phyloP scores from a whole-genome alignment of 2,888 invertebrate genomes.

The Philhelius pedissequus region DNA sequence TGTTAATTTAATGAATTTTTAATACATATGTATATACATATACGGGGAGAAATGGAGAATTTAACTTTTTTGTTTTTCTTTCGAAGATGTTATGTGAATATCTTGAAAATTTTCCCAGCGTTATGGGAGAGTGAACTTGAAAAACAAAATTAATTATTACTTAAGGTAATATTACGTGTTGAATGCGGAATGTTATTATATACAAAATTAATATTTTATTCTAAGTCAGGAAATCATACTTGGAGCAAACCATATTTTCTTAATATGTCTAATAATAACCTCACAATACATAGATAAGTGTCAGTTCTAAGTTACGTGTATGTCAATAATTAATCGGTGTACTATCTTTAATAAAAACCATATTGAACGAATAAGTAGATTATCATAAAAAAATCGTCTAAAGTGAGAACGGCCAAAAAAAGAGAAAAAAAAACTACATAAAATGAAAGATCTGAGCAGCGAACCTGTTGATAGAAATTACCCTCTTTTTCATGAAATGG shows the following conservation, averaged over 20 bases:
- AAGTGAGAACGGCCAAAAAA: background rate
- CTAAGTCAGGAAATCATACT: conserved; percentile 25
- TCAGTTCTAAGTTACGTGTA: background rate
- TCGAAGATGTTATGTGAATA: conserved; percentile 71
- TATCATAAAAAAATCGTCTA: conserved; percentile 7
- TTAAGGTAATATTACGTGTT: background rate
- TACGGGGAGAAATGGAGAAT: background rate
- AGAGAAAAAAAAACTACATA: background rate
- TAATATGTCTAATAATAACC: too few relatives aligned
- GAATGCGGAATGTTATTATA: conserved; percentile 2
- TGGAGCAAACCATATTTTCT: background rate
- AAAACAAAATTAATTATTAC: conserved; percentile 5
- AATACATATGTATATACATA: too few relatives aligned
- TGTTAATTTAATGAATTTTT: conserved; percentile 61
- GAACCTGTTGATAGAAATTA: conserved; percentile 39
- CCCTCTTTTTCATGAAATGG: conserved; percentile 25
- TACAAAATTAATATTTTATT: background rate
- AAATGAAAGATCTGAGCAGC: conserved; percentile 36
- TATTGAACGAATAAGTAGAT: conserved; percentile 28
- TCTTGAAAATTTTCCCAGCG: conserved; percentile 75
- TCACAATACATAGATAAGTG: background rate
- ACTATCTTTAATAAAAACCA: conserved; percentile 5
- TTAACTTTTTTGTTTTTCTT: conserved; percentile 2
- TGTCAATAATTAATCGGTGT: conserved; percentile 36
- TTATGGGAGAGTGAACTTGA: conserved; percentile 77